A percentile compares a stretch with the other conserved stretches of the same genome.
These are phyloP conservation scores for Asobara japonica DNA, from an alignment of 1,140 invertebrate species.

Conservation along the genomic window DNA sequence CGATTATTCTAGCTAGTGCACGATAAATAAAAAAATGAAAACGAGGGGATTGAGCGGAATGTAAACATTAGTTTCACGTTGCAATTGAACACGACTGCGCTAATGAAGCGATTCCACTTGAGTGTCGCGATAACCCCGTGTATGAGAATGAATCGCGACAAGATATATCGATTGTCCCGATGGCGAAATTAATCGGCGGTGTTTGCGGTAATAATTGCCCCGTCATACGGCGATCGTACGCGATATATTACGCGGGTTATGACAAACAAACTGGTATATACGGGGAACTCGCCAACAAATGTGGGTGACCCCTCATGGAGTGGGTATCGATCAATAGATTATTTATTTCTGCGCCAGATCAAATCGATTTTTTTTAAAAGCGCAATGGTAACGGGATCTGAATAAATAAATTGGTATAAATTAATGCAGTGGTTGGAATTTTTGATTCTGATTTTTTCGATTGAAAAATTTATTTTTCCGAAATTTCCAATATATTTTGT, in stretches of 20 bases:
- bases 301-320: not conserved
- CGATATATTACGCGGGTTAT: conserved; percentile 25
- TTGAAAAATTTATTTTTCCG: too few species aligned
- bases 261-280: conserved; percentile 16
- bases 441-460: too few species aligned
- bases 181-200: conserved; percentile 23
- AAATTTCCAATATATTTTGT: too few species aligned
- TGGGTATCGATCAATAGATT: not conserved
- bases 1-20: not conserved
- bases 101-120: conserved; percentile 1
- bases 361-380: too few species aligned
- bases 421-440: too few species aligned
- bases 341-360: too few species aligned
- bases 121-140: not conserved
- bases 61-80: not conserved
- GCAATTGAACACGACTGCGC: not conserved
- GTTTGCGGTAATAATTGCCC: conserved; percentile 31
- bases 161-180: conserved; percentile 25
- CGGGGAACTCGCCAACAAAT: conserved; percentile 1
- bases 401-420: too few species aligned
- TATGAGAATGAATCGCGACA: not conserved
- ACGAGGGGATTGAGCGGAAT: not conserved
- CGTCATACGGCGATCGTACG: conserved; percentile 10
- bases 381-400: too few species aligned
- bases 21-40: not conserved